phyloP scores from a whole-genome alignment of 64 coral and sea anemone genomes.

The Montipora capricornis region DNA sequence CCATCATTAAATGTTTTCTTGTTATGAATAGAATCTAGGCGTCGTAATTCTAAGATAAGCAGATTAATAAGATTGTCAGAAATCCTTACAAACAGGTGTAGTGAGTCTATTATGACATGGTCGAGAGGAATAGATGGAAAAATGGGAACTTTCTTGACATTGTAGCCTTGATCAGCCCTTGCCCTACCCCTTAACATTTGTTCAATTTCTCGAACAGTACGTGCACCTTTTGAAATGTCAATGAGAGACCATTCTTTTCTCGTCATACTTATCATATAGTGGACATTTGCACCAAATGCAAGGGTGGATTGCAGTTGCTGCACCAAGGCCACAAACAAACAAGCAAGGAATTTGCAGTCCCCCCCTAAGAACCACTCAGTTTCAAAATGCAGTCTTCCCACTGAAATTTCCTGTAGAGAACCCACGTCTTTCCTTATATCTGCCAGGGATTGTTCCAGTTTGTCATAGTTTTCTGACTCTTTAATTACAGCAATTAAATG shows the following conservation, averaged over 20 bases:
- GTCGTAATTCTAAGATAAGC: no score
- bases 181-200: not conserved
- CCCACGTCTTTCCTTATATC: no score
- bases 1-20: no score
- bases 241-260: not conserved
- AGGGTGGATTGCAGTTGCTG: not conserved
- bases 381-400: not conserved
- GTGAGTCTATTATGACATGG: no score
- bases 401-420: no score
- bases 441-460: not conserved
- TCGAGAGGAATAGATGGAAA: no score
- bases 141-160: no score
- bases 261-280: not conserved
- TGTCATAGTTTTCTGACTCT: no score
- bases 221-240: not conserved
- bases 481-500: not conserved
- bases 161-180: not conserved
- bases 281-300: constrained; percentile 43
- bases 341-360: not conserved
- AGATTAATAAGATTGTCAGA: no score
- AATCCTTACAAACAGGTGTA: no score
- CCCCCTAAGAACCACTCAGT: constrained; percentile 24
- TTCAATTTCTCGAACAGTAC: no score
- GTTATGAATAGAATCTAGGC: no score
- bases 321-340: constrained; percentile 28